Evolutionary conservation across 1,140 invertebrate species (phyloP).

Genomic region (Diabrotica undecimpunctata): DNA sequence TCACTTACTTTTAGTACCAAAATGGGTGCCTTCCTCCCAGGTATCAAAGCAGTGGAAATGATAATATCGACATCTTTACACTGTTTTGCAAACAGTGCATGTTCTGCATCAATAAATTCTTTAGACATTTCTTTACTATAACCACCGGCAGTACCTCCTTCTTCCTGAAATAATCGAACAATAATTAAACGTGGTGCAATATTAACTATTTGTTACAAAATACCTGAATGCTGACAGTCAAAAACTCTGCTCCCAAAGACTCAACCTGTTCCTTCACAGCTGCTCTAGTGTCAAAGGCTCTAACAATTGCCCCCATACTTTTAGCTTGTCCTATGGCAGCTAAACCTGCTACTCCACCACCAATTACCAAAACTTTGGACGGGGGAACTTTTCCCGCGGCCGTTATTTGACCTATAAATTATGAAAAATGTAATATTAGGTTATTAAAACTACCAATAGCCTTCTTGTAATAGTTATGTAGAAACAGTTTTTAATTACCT

Average conservation of each 20-base stretch:
- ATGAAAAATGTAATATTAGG: too few species aligned
- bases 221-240: constrained; percentile 72
- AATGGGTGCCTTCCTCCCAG: constrained; percentile 80
- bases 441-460: too few species aligned
- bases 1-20: constrained; percentile 71
- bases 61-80: constrained; percentile 77
- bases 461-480: too few species aligned
- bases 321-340: constrained; percentile 81
- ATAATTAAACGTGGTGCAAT: too few species aligned
- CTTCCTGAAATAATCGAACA: constrained; percentile 58
- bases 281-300: constrained; percentile 82
- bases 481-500: constrained; percentile 49
- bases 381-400: constrained; percentile 83
- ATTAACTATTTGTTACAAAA: too few species aligned
- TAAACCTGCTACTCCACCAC: constrained; percentile 84
- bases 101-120: constrained; percentile 83
- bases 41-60: constrained; percentile 84
- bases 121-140: constrained; percentile 91
- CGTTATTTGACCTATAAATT: constrained; percentile 71
- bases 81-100: constrained; percentile 82
- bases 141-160: constrained; percentile 77
- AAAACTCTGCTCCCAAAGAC: constrained; percentile 82
- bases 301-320: constrained; percentile 85
- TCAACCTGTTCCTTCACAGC: constrained; percentile 88
- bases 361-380: constrained; percentile 82